A percentile compares a stretch with the other conserved stretches of the same genome.
These are phyloP conservation scores for Cassiopea andromeda DNA, from an alignment of 30 jellyfish, hydroid and myxozoan genomes.

Conservation along the genomic window DNA sequence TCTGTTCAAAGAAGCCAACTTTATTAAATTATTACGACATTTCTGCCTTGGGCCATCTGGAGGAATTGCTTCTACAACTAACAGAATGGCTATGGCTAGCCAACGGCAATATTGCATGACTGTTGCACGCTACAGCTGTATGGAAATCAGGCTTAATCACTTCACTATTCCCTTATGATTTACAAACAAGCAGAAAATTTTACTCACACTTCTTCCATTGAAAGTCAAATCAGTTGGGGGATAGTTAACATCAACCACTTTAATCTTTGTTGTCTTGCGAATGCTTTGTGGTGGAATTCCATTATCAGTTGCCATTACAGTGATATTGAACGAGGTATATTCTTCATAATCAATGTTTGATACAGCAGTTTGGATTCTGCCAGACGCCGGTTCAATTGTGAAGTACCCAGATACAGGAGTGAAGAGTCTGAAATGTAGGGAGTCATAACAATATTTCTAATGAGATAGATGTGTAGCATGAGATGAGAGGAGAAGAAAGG, in stretches of 20 bases:
- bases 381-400: constrained; percentile 60
- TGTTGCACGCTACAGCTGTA: no score
- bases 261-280: constrained; percentile 48
- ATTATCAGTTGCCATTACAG: constrained; percentile 74
- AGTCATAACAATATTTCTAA: not conserved
- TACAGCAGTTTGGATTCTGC: constrained; percentile 39
- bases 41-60: no score
- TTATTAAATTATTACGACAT: no score
- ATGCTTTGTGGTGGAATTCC: constrained; percentile 66
- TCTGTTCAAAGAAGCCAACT: no score
- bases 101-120: no score
- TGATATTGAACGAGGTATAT: constrained; percentile 18
- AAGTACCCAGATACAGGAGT: constrained; percentile 30
- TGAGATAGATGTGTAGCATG: not conserved
- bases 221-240: constrained; percentile 83
- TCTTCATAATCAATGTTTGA: constrained; percentile 68
- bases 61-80: no score
- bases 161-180: not conserved
- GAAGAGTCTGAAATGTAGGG: not conserved
- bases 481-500: not conserved
- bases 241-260: constrained; percentile 71
- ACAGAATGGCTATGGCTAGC: no score
- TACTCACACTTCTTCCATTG: constrained; percentile 49
- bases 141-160: no score
- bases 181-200: not conserved